Base-by-base conservation (phyloP, 2,888 invertebrate genomes). In the Cheilosia urbana region DNA sequence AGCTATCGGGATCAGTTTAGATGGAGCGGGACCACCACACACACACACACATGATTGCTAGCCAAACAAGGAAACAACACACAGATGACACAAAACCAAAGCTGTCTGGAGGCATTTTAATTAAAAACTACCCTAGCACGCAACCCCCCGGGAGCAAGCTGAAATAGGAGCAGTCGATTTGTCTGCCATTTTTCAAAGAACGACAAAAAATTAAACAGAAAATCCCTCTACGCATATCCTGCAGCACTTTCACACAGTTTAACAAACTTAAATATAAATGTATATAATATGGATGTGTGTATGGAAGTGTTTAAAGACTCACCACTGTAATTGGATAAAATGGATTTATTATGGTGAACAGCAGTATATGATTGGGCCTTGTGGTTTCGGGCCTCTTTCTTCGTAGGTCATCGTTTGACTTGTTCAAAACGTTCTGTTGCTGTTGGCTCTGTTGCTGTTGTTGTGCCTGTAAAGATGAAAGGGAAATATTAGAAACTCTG, bases 291-390 rank as follows among this genome's bases (percentile, higher is more conserved):
- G 4, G 2, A 30, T 4, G 13, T 21, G 5, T 27, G 27, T 27
- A 27, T 7, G 27, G 27, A 27, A 27, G 27, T 27, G 27, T 27
- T 27, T 6, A 27, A 21, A 88, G 89, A 97, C 98, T 97, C 93
- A 99, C 98, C 95, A 99, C 99, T 93, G 98, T 99, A 93, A 99
- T 99, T 85, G 99, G 99, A 93, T 99, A 99, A 92, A 98, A 97
- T 87, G 99, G 98, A 93, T 99, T 99, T 93, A 98, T 96, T 93
- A 99, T 96, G 91, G 99, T 99, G 94, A 99, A 98, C 89, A 99
- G 95, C 90, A 99, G 94, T 90, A 99, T 97, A 93, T 98, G 98
- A 94, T 99, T 99, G 90, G 97, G 97, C 91, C 97, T 95, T 89
- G 97, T 96, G 88, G 97, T 96, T 91, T 96, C 96, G 91, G 95